Evolutionary conservation across 2,888 invertebrate species (phyloP), one percentile per base, ranked within the genome.

Genomic region (Yponomeuta sedellus): DNA sequence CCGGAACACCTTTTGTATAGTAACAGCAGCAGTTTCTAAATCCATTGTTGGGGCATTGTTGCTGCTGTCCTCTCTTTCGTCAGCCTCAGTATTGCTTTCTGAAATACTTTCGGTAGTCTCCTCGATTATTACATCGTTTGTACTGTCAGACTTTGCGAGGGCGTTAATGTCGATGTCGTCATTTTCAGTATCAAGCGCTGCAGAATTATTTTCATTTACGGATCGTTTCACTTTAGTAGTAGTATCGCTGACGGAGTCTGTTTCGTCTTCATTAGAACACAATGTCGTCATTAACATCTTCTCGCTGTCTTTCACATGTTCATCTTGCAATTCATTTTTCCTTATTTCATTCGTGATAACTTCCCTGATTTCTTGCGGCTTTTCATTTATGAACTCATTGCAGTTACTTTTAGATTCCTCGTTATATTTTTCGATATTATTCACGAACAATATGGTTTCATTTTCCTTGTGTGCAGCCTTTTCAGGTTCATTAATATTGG

Each of bases 1-100:
- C 40, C 92, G 83, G 73, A 93, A 91, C 65, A 92, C 92, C 78
- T 92, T 91, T 77, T 93, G 93, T 73, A 93, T 93, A n/a, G 93
- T 92, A 66, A 92, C 78, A 34, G 92, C 92, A 34, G 92, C 85
- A 69, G 86, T 85, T 85, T 93, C 85, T 75, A 92, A 76, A 74
- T 92, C 82, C 91, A 93, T 80, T 69, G 70, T 61, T 75, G 72
- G 20, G 16, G 73, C 70, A 71, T 74, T 79, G 25, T 64, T 66
- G 66, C 57, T 12, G 10, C 19, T 66, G 44, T 67, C 66, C 64
- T 70, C 68, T 67, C 70, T 73, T 66, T 72, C 70, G 67, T 69
- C 71, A 64, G 68, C 61, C 57, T 64, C 34, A 65, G 65, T 44
- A 34, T 68, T 64, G 56, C 70, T 68, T 52, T 67, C 70, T 25